These are phyloP conservation scores for Eupleurogrammus muticus DNA, from an alignment of 2,797 vertebrate species.

Conservation along the genomic window DNA sequence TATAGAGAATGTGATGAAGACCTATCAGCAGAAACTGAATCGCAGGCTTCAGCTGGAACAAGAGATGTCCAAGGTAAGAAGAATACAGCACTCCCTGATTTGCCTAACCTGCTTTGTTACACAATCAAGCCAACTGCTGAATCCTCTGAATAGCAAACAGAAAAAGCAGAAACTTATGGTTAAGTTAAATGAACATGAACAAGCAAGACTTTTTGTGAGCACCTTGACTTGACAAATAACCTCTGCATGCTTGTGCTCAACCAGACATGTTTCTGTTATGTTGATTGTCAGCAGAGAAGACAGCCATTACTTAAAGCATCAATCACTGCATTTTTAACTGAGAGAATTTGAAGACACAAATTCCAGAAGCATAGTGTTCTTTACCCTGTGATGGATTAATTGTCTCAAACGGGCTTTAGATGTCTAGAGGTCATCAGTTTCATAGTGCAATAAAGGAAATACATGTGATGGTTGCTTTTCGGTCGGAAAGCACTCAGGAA, in stretches of 20 bases:
- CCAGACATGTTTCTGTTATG: not conserved
- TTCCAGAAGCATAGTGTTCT: not conserved
- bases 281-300: not conserved
- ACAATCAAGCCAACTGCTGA: not conserved
- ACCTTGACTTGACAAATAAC: not conserved
- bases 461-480: not conserved
- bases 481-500: not conserved
- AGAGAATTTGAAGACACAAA: not conserved
- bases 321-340: not conserved
- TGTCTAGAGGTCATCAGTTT: not conserved
- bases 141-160: not conserved
- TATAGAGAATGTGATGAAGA: constrained; percentile 98
- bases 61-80: constrained; percentile 96
- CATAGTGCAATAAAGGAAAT: not conserved
- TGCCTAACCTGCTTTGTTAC: not conserved
- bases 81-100: not conserved
- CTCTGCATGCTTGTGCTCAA: not conserved
- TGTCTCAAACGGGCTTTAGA: not conserved
- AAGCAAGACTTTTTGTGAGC: not conserved
- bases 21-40: constrained; percentile 96
- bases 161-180: not conserved
- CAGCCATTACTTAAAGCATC: not conserved
- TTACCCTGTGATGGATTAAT: not conserved
- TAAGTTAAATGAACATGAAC: not conserved
- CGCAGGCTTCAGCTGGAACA: constrained; percentile 95